These are phyloP conservation scores for Myotis pilosus DNA, from an alignment of 2,797 vertebrate species.

Conservation along the genomic window DNA sequence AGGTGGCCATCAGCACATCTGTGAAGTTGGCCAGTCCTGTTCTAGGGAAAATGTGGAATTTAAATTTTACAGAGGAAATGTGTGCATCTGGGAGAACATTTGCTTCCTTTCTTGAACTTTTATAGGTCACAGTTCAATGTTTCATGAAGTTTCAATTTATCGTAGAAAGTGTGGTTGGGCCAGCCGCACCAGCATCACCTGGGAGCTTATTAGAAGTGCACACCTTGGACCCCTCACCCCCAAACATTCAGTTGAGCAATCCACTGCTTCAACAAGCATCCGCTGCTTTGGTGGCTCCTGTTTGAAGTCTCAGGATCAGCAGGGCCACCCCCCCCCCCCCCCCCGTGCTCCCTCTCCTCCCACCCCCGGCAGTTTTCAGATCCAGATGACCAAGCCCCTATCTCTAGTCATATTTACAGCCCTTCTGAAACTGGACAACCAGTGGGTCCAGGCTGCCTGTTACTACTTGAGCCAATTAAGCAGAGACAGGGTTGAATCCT, in stretches of 20 bases:
- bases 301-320: background rate
- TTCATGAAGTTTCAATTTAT: constrained; percentile 18
- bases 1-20: background rate
- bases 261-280: background rate
- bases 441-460: no score
- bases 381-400: background rate
- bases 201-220: background rate
- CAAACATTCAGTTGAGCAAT: background rate
- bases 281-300: background rate
- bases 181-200: background rate
- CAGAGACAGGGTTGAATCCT: no score
- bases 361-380: background rate
- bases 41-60: background rate
- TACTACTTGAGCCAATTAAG: no score
- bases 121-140: background rate
- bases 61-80: constrained; percentile 30
- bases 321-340: no score
- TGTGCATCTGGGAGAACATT: background rate
- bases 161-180: background rate
- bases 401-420: background rate
- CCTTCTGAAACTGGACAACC: no score
- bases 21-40: background rate
- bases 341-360: background rate
- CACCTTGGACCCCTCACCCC: background rate
- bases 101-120: background rate